Conservation (phyloP, 92 coral and sea anemone species). For the Desmophyllum pertusum region DNA sequence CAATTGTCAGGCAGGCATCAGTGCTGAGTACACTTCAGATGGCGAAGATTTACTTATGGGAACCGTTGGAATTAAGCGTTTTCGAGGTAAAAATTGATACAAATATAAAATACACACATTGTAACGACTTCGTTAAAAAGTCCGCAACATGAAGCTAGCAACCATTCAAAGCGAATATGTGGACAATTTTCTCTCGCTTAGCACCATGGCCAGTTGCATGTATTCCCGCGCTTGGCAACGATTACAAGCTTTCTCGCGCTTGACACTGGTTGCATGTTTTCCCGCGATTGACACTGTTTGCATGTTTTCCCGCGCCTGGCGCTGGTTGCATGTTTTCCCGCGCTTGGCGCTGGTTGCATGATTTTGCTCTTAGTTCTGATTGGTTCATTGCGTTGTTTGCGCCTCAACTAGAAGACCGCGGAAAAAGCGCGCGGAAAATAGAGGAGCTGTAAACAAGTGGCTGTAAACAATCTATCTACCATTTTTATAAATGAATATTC, state of each 20-base stretch:
- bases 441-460: not conserved
- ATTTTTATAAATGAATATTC: not conserved
- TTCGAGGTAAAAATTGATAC: conserved; percentile 66
- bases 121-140: not conserved
- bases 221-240: not conserved
- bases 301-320: not conserved
- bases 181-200: no score
- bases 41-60: conserved; percentile 61
- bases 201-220: not conserved
- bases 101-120: not conserved
- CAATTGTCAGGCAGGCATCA: conserved; percentile 71
- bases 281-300: not conserved
- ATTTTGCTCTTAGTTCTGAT: no score
- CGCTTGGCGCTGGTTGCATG: no score
- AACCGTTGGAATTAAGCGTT: conserved; percentile 63
- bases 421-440: no score
- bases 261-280: no score
- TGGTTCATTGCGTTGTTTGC: no score
- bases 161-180: no score
- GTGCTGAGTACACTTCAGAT: conserved; percentile 61
- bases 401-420: no score
- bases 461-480: not conserved
- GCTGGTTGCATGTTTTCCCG: not conserved
- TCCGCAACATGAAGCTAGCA: not conserved
- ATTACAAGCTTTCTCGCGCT: not conserved